These are phyloP conservation scores for Myocastor coypus DNA, from an alignment of 2,113 vertebrate species.

Conservation along the genomic window DNA sequence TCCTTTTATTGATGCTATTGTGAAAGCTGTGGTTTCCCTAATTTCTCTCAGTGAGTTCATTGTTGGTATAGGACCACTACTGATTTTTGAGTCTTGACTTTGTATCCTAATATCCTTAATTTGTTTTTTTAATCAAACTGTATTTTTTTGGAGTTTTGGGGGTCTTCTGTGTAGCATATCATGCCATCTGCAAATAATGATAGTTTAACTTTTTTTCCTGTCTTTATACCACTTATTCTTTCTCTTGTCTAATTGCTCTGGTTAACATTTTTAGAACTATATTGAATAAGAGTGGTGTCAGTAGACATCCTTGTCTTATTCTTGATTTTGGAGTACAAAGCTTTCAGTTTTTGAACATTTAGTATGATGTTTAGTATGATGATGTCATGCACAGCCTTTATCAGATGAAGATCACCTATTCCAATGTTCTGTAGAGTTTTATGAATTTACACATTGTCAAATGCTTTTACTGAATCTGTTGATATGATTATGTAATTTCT, in stretches of 20 bases:
- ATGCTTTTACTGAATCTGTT: neutral
- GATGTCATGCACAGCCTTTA: neutral
- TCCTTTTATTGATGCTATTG: neutral
- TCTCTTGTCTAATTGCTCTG: neutral
- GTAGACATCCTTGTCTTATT: neutral
- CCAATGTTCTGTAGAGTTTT: neutral
- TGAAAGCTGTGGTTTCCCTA: neutral
- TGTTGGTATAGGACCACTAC: too few species aligned
- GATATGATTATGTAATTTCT: neutral
- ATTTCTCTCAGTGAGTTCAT: too few species aligned
- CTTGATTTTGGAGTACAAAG: neutral
- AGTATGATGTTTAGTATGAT: neutral
- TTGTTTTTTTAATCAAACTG: neutral
- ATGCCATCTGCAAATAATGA: too few species aligned
- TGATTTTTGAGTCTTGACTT: neutral
- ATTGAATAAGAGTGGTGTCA: neutral
- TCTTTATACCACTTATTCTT: too few species aligned
- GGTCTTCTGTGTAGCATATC: too few species aligned
- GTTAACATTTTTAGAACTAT: neutral
- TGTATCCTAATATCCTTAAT: neutral
- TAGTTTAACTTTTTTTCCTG: too few species aligned
- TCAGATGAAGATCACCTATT: neutral
- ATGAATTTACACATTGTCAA: neutral
- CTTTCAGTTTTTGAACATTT: neutral
- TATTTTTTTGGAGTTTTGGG: neutral